Evolutionary conservation across 2,113 vertebrate genomes (phyloP), one percentile per base, ranked within the genome.

Genomic region (Bothrops jararaca): DNA sequence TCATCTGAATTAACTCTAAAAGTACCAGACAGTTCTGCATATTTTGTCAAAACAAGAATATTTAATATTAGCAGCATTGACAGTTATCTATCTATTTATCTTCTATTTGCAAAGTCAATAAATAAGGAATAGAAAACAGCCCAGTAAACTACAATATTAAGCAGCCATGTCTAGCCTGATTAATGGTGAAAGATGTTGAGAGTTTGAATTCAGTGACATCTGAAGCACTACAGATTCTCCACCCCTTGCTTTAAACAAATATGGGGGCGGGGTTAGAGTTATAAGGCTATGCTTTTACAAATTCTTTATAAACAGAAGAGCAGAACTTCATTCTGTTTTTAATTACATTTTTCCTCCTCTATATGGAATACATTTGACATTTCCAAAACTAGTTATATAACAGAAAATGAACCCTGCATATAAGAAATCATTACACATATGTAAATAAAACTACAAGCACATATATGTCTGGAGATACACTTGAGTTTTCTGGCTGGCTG

Each of bases 391-490:
- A 22, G 74, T 89, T 92, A 88, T 94, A 93, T 93, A 95, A 92
- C 9, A 42, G 48, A 22, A 69, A 88, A 4, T 53, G 23, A 74
- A 64, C 9, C 34, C 13, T 42, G 45, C 7, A 74, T 7, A 5
- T 3, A 29, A 29, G 48, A 26, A 94, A 94, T 92, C 34, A 93
- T 34, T 94, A 64, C 9, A 22, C 92, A 91, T 92, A 53, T 60
- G 0, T 87, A 91, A 92, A 90, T 85, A 20, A 92, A 94, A 22
- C 29, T 90, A 1, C 89, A 86, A 89, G 89, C 88, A n/a, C 45
- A 60, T 92, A 60, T 60, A 74, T 74, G 2, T 22, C 80, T 6
- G 52, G 80, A 88, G 20, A 69, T 18, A 60, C 91, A 85, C 15
- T 0, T 0, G 54, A 11, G 91, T 91, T 91, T 95, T 91, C 92